Conservation (phyloP, 2,113 vertebrate genomes). For the Seriola quinqueradiata region DNA sequence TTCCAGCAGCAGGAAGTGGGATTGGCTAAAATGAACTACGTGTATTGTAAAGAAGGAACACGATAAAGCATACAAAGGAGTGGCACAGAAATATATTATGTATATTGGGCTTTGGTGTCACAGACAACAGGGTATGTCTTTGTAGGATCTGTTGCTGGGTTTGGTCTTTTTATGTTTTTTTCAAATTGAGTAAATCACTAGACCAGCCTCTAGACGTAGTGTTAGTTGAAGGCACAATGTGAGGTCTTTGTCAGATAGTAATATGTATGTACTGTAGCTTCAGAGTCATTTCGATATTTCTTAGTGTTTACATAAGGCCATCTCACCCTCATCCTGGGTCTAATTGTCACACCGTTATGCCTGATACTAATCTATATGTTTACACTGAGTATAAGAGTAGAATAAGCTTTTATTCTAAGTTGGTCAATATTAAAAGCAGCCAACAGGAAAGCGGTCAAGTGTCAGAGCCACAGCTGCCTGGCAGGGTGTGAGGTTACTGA, state of each 20-base stretch:
- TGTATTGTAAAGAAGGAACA: neutral
- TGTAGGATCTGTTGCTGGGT: neutral
- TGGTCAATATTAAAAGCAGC: slow-evolving; percentile 15
- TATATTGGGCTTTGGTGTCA: neutral
- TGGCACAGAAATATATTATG: too few relatives aligned
- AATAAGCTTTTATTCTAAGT: neutral
- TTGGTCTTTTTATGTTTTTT: neutral
- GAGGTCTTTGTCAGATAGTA: neutral
- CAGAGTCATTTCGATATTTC: neutral
- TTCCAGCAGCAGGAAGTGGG: neutral
- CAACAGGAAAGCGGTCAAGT: slow-evolving; percentile 4
- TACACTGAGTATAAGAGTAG: neutral
- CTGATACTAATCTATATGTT: neutral
- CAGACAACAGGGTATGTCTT: neutral
- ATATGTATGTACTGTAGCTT: too few relatives aligned
- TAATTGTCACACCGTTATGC: neutral
- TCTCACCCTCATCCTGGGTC: neutral
- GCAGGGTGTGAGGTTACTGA: neutral
- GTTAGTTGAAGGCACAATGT: neutral
- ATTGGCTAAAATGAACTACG: neutral
- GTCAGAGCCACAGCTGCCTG: slow-evolving; percentile 16
- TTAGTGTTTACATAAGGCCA: neutral
- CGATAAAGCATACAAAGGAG: too few relatives aligned
- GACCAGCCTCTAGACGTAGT: neutral
- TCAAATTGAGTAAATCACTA: neutral